A percentile compares a stretch with the other conserved stretches of the same genome.
Conservation (phyloP, 2,888 invertebrate species). For the Pachliopta kotzebuea region DNA sequence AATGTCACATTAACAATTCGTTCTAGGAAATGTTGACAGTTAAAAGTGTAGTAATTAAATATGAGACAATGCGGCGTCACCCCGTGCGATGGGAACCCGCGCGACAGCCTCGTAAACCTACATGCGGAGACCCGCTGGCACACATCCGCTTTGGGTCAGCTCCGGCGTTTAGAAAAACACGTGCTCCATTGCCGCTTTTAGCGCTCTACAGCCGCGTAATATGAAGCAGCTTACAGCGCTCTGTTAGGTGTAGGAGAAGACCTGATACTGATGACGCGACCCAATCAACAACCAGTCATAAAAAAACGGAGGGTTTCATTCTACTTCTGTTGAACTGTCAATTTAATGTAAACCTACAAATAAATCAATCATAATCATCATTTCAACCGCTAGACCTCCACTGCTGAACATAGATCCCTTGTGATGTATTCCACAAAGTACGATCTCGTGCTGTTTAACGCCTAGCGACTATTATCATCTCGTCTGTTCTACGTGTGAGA, state of each 20-base stretch:
- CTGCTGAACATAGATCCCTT: too few species aligned
- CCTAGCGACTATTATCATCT: too few species aligned
- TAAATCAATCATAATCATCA: too few species aligned
- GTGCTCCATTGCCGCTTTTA: constrained; percentile 30
- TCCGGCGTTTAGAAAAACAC: constrained; percentile 38
- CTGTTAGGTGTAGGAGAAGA: constrained; percentile 10
- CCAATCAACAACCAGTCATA: neutral
- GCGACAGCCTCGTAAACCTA: constrained; percentile 62
- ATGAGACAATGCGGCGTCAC: constrained; percentile 55
- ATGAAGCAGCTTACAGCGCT: constrained; percentile 17
- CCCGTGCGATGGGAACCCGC: constrained; percentile 54
- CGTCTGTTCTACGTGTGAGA: too few species aligned
- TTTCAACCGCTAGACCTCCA: too few species aligned
- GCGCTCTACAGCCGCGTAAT: constrained; percentile 15
- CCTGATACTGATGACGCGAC: neutral
- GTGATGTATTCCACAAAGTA: too few species aligned
- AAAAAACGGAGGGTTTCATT: too few species aligned
- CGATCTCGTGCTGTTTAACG: too few species aligned
- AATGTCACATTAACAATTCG: constrained; percentile 50
- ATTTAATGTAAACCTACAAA: too few species aligned
- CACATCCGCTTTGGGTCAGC: constrained; percentile 46
- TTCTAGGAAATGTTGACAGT: constrained; percentile 60
- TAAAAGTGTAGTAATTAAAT: constrained; percentile 33
- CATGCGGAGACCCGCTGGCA: constrained; percentile 67
- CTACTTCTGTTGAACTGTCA: too few species aligned